phyloP scores from a whole-genome alignment of 2,888 invertebrate genomes.

The Nomada hirtipes region DNA sequence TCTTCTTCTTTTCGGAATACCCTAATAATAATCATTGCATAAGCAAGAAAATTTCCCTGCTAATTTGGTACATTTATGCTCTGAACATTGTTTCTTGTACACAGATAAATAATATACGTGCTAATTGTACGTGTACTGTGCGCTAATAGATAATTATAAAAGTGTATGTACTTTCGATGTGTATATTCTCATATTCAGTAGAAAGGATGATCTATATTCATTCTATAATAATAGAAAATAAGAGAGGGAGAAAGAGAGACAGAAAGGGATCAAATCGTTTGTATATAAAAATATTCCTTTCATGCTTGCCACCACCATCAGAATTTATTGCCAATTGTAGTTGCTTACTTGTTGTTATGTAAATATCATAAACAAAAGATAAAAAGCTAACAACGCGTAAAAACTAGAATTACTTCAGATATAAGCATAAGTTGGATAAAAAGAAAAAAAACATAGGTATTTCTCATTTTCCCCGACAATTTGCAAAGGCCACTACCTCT shows the following conservation, averaged over 20 bases:
- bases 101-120: not conserved
- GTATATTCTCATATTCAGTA: too few species aligned
- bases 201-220: too few species aligned
- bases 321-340: slow-evolving; percentile 31
- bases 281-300: slow-evolving; percentile 18
- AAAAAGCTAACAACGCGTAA: slow-evolving; percentile 18
- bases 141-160: too few species aligned
- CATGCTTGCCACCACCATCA: slow-evolving; percentile 69
- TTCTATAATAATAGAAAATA: too few species aligned
- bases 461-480: slow-evolving; percentile 25
- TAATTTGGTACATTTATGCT: slow-evolving; percentile 26
- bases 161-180: too few species aligned
- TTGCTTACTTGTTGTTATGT: slow-evolving; percentile 36
- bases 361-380: slow-evolving; percentile 34
- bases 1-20: slow-evolving; percentile 55
- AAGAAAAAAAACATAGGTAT: slow-evolving; percentile 8
- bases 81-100: not conserved
- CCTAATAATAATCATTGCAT: slow-evolving; percentile 52
- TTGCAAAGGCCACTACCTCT: slow-evolving; percentile 16
- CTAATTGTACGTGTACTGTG: too few species aligned
- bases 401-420: slow-evolving; percentile 14
- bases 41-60: slow-evolving; percentile 23
- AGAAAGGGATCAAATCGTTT: slow-evolving; percentile 2
- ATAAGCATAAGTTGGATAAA: slow-evolving; percentile 24
- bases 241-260: slow-evolving; percentile 9